Evolutionary conservation across 2,797 vertebrate genomes (phyloP), one percentile per base, ranked within the genome.

Genomic region (Phrynocephalus forsythii): DNA sequence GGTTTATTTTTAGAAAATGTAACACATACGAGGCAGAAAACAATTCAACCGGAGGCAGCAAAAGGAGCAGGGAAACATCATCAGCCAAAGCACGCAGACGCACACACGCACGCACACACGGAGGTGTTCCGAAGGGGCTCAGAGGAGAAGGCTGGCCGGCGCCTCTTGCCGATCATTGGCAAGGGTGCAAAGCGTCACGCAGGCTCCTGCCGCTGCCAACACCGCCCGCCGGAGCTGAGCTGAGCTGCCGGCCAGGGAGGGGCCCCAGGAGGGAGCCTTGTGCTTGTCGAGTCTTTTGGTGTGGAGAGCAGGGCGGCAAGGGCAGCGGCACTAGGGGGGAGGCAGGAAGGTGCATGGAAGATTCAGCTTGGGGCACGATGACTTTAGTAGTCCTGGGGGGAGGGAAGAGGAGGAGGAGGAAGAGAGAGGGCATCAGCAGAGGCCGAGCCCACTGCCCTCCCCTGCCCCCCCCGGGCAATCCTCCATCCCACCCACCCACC

Each of bases 331-430:
- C 52, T 56, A 11, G 9, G 52, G 52, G 52, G 52, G 24, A 38
- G 5, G 50, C 60, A 5, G 87, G 86, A 92, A 93, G 93, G 94
- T 24, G 93, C 93, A 92, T 91, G 88, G 96, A 91, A 82, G 94
- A 94, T 92, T 94, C 94, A 88, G 93, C 66, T 80, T 91, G 38
- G 38, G 38, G 38, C 89, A 94, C 93, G 44, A 91, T 90, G 85
- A 93, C 7, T 95, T 52, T 97, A 97, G 96, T 97, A 97, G 93
- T 97, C 97, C 97, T 97, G 91, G 76, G 71, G 93, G 89, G 82
- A 92, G 83, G 93, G 60, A 44, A 44, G 38, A 44, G 38, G 38
- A 44, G 76, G 71, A 93, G 89, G 82, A 92, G 83, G 93, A 50
- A 48, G 66, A 87, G 80, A 83, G 28, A 56, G 1, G 68, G 63